Percentiles rank a stretch among this genome's conserved stretches.
Evolutionary conservation across 2,888 invertebrate species (phyloP).

Genomic region (Eupithecia inturbata): DNA sequence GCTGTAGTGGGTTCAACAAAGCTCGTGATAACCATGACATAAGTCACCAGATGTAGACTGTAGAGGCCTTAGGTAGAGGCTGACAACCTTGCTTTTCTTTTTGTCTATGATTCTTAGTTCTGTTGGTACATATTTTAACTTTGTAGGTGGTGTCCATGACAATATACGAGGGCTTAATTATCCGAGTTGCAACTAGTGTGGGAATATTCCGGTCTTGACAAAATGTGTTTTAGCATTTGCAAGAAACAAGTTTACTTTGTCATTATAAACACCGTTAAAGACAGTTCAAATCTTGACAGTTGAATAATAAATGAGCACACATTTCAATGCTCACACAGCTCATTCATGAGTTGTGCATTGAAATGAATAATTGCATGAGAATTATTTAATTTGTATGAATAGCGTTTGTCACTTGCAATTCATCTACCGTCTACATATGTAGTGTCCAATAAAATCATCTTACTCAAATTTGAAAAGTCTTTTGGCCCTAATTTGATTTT

Average conservation of each 20-base stretch:
- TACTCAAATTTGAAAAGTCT: neutral
- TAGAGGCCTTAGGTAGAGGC: slow-evolving; percentile 48
- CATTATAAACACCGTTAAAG: slow-evolving; percentile 51
- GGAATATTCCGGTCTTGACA: neutral
- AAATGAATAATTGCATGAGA: slow-evolving; percentile 20
- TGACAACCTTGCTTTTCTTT: slow-evolving; percentile 78
- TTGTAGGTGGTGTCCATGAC: neutral
- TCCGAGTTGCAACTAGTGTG: neutral
- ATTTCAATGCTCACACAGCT: slow-evolving; percentile 48
- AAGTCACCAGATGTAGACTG: slow-evolving; percentile 70
- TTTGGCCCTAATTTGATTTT: neutral
- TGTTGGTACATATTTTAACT: neutral
- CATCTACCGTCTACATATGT: neutral
- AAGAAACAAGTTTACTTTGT: slow-evolving; percentile 48
- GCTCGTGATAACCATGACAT: slow-evolving; percentile 75
- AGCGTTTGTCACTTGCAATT: neutral
- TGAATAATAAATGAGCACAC: slow-evolving; percentile 57
- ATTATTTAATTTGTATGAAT: slow-evolving; percentile 1
- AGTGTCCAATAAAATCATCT: neutral
- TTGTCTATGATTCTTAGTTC: slow-evolving; percentile 31
- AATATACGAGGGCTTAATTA: neutral
- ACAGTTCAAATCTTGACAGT: slow-evolving; percentile 55
- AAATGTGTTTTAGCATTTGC: slow-evolving; percentile 37
- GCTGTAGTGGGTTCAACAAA: slow-evolving; percentile 52
- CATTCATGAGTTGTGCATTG: slow-evolving; percentile 49